Evolutionary conservation across 2,888 invertebrate species (phyloP), one percentile per base, ranked within the genome.

Genomic region (Chloromyia formosa): DNA sequence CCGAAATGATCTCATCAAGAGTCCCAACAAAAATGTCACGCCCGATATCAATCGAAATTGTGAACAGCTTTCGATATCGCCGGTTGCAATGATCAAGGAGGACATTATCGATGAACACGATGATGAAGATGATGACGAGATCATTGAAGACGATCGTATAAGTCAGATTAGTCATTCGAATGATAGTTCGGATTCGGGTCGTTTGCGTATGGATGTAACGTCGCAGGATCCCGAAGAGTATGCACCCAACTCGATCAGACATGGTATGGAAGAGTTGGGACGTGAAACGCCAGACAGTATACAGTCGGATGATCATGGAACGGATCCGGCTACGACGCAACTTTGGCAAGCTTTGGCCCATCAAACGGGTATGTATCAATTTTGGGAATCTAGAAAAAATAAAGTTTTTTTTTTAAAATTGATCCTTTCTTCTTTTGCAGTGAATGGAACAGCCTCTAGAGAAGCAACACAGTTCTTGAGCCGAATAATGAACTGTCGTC

Each of bases 391-490:
- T 54, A n/a, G 45, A 45, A 45, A 20, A 53, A 40, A 49, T 23
- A 56, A 35, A 14, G 40, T 18, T n/a, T n/a, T n/a, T n/a, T n/a
- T 56, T 56, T 56, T 16, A 58, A 1, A 61, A n/a, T n/a, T 53
- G n/a, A 80, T 74, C 76, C 1, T 40, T 42, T 22, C 1, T 60
- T 61, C 12, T 61, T 77, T 78, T 74, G 45, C 83, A 88, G 88
- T 88, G 78, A 88, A 89, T 64, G 82, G 82, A 69, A 82, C 82
- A 74, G 88, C 89, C 74, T 71, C 71, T 1, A 92, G 91, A 22
- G 93, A 93, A 83, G 92, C 93, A 56, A 92, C 93, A 75, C 93
- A 93, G 82, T 84, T 94, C 56, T 86, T 94, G 27, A 87, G 93
- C 79, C 90, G 92, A 81, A 86, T 94, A 80, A 93, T 94, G 80